Evolutionary conservation across 1,140 invertebrate species (phyloP), one percentile per base, ranked within the genome.

Genomic region (Aphaenogaster floridana): DNA sequence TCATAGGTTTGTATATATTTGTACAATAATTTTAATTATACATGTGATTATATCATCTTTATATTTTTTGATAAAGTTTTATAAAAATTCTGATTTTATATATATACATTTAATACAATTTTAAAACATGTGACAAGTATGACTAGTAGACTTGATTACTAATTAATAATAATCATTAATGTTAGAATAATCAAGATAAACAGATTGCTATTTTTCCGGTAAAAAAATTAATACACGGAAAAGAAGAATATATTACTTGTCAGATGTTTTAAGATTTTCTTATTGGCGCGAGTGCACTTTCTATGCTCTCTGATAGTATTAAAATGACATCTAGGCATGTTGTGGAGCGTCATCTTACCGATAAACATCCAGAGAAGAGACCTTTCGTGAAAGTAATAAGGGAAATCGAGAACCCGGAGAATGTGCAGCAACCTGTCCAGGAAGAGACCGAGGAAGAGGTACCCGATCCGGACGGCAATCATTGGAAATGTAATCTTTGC

Each of bases 401-500:
- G 7, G 96, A 97, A 69, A 94, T 96, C 34, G 94, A 96, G 7
- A 93, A 86, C 36, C 94, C 95, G 4, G 95, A 95, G 15, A 90
- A 91, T 5, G 45, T 79, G 39, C 93, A 93, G 42, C 42, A 89
- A 0, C 3, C 92, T 1, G 69, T 54, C 50, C 85, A 89, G 63
- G 89, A 92, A 11, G 80, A 92, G 52, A 50, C 76, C 3, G 89
- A 93, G 11, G 86, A 92, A 9, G 91, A 92, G n/a, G 48, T 90
- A 3, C 88, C 92, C 0, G 93, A 95, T 81, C 91, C 90, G 0
- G 94, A 95, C 48, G 93, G 93, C 3, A 97, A 97, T 87, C 95
- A 96, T 1, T 98, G 97, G 97, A 96, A 97, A 61, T 98, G 97
- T 92, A 96, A 96, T 66, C 90, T 97, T 15, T 98, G 97, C 84